Conservation (phyloP, 2,113 vertebrate genomes). For the Melospiza georgiana region DNA sequence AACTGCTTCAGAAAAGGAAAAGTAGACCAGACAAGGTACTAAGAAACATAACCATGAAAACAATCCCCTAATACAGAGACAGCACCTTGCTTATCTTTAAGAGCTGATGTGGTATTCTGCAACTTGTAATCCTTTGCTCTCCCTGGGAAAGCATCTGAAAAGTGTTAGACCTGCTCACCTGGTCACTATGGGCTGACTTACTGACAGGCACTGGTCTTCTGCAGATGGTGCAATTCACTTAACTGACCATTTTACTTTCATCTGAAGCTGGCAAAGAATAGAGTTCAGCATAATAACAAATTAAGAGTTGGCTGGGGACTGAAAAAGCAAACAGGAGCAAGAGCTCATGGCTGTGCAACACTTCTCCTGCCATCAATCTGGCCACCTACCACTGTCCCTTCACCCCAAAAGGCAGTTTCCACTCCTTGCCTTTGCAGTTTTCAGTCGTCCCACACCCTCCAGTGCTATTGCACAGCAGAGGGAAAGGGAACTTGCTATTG, state of each 20-base stretch:
- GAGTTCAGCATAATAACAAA: neutral
- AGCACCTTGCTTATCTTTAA: neutral
- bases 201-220: neutral
- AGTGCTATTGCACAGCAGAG: neutral
- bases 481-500: neutral
- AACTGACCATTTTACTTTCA: neutral
- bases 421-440: neutral
- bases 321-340: fast-evolving
- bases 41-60: neutral
- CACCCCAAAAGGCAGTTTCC: neutral
- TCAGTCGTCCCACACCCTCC: neutral
- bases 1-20: neutral
- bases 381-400: neutral
- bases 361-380: neutral
- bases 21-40: neutral
- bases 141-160: neutral
- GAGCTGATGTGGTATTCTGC: neutral
- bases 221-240: neutral
- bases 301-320: neutral
- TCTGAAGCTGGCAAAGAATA: neutral
- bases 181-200: neutral
- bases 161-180: neutral
- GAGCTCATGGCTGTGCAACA: fast-evolving
- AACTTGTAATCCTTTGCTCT: neutral
- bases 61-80: neutral